Evolutionary conservation across 1,140 invertebrate species (phyloP).

Genomic region (Leptinotarsa lineolata): DNA sequence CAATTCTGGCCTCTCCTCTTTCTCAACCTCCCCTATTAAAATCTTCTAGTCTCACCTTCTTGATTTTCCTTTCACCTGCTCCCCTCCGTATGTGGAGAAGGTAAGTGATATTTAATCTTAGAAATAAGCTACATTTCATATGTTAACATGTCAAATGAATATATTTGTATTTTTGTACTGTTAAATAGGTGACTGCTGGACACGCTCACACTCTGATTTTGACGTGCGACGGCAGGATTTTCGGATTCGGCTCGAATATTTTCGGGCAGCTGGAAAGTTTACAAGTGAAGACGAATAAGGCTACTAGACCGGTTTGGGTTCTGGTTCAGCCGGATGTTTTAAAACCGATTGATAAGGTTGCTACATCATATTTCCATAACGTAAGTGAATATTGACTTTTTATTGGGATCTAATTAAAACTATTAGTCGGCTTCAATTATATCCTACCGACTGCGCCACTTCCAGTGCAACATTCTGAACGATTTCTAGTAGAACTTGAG

Average conservation of each 20-base stretch:
- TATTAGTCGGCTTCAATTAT: no score
- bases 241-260: constrained; percentile 76
- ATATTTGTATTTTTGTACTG: not conserved
- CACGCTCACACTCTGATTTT: constrained; percentile 77
- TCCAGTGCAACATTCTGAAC: no score
- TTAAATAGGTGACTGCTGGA: constrained; percentile 59
- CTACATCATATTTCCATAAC: constrained; percentile 82
- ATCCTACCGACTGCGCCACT: no score
- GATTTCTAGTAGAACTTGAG: no score
- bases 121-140: no score
- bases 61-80: no score
- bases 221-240: constrained; percentile 68
- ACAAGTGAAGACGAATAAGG: constrained; percentile 62
- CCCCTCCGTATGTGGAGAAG: no score
- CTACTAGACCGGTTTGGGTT: constrained; percentile 63
- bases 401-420: constrained; percentile 1
- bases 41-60: no score
- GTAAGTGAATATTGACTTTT: constrained; percentile 60
- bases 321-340: constrained; percentile 61
- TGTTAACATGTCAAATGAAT: no score
- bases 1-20: no score
- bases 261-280: constrained; percentile 79
- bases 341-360: constrained; percentile 67
- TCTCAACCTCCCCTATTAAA: no score
- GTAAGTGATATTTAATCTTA: no score